A percentile compares a stretch with the other conserved stretches of the same genome.
Conservation (phyloP, 2,888 invertebrate species). For the Lasioglossum marginatum region DNA sequence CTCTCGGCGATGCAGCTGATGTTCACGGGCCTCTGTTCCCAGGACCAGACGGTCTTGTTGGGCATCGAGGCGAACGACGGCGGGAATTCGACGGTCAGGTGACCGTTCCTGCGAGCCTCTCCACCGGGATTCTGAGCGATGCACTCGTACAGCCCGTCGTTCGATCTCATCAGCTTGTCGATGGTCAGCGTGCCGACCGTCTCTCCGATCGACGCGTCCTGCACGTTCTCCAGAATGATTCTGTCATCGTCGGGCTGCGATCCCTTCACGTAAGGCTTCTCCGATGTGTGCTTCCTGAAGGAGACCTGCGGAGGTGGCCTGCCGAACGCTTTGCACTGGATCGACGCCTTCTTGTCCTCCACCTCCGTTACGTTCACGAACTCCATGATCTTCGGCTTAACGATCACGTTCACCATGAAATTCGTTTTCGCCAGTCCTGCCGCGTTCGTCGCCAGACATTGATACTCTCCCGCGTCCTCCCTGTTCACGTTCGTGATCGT, state of each 20-base stretch:
- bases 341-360: conserved; percentile 87
- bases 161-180: conserved; percentile 86
- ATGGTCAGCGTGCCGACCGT: conserved; percentile 90
- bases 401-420: conserved; percentile 89
- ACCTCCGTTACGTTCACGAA: conserved; percentile 90
- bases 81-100: conserved; percentile 92
- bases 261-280: conserved; percentile 88
- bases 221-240: conserved; percentile 87
- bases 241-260: conserved; percentile 88
- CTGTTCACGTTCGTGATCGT: conserved; percentile 91
- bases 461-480: conserved; percentile 92
- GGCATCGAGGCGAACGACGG: conserved; percentile 91
- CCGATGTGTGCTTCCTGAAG: conserved; percentile 91
- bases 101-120: conserved; percentile 91
- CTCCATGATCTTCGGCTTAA: conserved; percentile 93
- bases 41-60: conserved; percentile 92
- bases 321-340: conserved; percentile 92
- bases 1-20: conserved; percentile 95
- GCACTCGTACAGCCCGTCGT: conserved; percentile 96
- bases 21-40: conserved; percentile 93
- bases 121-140: conserved; percentile 93
- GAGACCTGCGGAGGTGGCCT: conserved; percentile 92
- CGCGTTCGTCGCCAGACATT: conserved; percentile 92
- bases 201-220: conserved; percentile 86
- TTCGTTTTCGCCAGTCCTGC: conserved; percentile 90